Percentiles rank a stretch among this genome's conserved stretches.
Evolutionary conservation across 2,113 vertebrate genomes (phyloP).

Genomic region (Fulica atra): DNA sequence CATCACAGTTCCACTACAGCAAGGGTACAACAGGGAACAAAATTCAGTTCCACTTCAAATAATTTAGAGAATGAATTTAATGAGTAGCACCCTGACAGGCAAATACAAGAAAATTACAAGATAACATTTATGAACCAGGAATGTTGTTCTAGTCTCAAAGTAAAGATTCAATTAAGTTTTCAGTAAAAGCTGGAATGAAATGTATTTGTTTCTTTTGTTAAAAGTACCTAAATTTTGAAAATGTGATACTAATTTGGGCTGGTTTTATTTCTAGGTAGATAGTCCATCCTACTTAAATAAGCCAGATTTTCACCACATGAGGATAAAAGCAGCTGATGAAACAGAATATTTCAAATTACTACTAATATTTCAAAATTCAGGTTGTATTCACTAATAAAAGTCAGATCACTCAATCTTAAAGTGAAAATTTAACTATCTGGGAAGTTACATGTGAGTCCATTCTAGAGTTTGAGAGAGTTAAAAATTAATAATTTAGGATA

Average conservation of each 20-base stretch:
- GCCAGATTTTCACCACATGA: neutral
- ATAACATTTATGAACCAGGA: neutral
- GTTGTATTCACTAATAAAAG: neutral
- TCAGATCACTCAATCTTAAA: neutral
- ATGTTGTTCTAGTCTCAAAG: neutral
- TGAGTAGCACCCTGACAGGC: neutral
- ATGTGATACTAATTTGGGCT: neutral
- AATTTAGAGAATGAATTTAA: conserved; percentile 1
- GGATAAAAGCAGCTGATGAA: neutral
- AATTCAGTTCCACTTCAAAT: neutral
- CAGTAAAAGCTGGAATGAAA: neutral
- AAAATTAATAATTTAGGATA: neutral
- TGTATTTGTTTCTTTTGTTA: neutral
- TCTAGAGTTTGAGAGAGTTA: neutral
- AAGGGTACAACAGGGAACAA: neutral
- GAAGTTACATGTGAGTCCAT: neutral
- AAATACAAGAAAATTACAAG: conserved; percentile 17
- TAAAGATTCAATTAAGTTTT: neutral
- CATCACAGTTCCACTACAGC: neutral
- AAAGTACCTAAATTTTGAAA: neutral
- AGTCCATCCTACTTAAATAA: neutral
- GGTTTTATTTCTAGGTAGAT: neutral
- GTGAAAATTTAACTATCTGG: neutral
- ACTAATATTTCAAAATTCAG: neutral
- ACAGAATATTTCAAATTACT: neutral